Evolutionary conservation across 2,888 invertebrate genomes (phyloP), one percentile per base, ranked within the genome.

Genomic region (Rhagophthalmus giganteus): DNA sequence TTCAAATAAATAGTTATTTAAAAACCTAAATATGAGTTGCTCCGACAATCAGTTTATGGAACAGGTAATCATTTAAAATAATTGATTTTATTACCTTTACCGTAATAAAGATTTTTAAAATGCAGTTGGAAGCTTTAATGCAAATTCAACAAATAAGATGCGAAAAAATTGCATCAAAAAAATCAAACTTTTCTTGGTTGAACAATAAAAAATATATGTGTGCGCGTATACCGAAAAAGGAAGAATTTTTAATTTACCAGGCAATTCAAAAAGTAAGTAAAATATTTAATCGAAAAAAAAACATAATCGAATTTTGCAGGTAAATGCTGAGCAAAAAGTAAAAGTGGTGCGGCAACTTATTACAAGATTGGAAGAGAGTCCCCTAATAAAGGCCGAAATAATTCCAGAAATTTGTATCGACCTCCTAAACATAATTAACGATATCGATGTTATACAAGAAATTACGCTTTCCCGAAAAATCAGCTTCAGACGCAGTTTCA

Each of bases 231-330:
- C 65, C 67, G 1, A 61, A 63, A 4, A 67, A 59, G 28, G 67
- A 72, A 42, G 71, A 72, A 49, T 64, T 63, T 42, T 59, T 63
- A 58, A 64, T 72, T 14, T 56, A 67, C 9, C 65, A 65, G 41
- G 64, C 61, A 25, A 51, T 70, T 15, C 59, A 39, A 9, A 69
- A 67, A 58, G 71, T 72, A 63, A 44, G 31, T 32, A 31, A 13
- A 25, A 32, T 48, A 33, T 65, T 86, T 9, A 87, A 85, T 65
- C 82, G 80, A 58, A 32, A 54, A 6, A 34, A 40, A 54, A 6
- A 25, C 34, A 34, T 8, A 11, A n/a, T n/a, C 24, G 3, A 31
- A 25, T 30, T 50, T 34, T 63, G 25, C 37, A 71, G 72, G 57
- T 72, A 24, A 64, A 63, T 16, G 51, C 62, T 16, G 66, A 68